Conservation (phyloP, 2,888 invertebrate species). For the Thymelicus sylvestris region DNA sequence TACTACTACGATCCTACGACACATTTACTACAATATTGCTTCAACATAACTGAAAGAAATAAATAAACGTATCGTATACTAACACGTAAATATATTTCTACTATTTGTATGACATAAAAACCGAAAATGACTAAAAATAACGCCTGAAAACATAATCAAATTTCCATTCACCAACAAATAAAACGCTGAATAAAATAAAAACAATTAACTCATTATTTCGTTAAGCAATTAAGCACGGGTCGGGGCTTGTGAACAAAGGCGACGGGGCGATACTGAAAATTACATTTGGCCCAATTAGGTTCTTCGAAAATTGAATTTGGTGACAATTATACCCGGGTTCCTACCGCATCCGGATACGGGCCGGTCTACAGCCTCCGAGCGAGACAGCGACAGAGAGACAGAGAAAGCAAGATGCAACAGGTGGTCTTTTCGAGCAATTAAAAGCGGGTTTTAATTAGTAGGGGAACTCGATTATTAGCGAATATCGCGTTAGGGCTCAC, state of each 20-base stretch:
- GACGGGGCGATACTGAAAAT: slow-evolving; percentile 70
- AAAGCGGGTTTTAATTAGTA: slow-evolving; percentile 82
- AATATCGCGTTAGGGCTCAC: slow-evolving; percentile 73
- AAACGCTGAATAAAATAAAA: slow-evolving; percentile 55
- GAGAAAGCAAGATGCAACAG: slow-evolving; percentile 68
- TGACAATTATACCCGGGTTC: slow-evolving; percentile 69
- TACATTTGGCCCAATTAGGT: slow-evolving; percentile 79
- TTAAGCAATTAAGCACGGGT: slow-evolving; percentile 71
- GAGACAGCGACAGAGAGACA: slow-evolving; percentile 53
- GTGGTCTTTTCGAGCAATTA: slow-evolving; percentile 81
- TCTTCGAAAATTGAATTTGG: slow-evolving; percentile 78
- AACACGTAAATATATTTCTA: no score
- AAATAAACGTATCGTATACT: no score
- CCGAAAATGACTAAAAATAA: neutral
- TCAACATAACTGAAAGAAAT: no score
- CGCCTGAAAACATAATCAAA: slow-evolving; percentile 35
- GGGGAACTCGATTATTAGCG: slow-evolving; percentile 81
- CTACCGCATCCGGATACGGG: slow-evolving; percentile 76
- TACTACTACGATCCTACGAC: neutral
- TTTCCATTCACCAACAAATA: slow-evolving; percentile 39
- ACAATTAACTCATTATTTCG: slow-evolving; percentile 71
- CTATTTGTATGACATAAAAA: slow-evolving; percentile 1
- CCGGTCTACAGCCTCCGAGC: slow-evolving; percentile 70
- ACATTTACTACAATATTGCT: no score
- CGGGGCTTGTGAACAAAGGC: slow-evolving; percentile 70